phyloP scores from a whole-genome alignment of 2,888 invertebrate genomes.

The Gymnosoma rotundatum region DNA sequence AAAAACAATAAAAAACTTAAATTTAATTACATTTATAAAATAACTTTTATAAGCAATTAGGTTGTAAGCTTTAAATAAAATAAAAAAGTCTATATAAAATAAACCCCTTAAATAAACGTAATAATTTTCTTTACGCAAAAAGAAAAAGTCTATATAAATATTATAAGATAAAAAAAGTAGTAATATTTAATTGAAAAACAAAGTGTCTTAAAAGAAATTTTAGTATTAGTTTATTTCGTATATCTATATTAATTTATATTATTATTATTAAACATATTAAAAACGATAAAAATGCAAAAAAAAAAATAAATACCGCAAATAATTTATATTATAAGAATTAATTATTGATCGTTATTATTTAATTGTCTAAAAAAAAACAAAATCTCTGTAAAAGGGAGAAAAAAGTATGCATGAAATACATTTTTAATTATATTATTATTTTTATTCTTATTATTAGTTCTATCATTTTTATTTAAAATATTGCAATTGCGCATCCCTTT shows the following conservation, averaged over 20 bases:
- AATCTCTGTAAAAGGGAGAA: slow-evolving; percentile 13
- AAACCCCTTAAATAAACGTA: slow-evolving; percentile 31
- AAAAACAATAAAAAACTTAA: slow-evolving; percentile 34
- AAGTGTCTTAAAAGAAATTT: slow-evolving; percentile 80
- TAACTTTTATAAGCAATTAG: slow-evolving; percentile 68
- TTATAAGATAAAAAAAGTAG: slow-evolving; percentile 59
- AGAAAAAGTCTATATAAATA: slow-evolving; percentile 72
- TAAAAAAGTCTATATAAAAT: slow-evolving; percentile 18
- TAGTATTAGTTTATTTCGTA: slow-evolving; percentile 77
- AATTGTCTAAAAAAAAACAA: slow-evolving; percentile 73
- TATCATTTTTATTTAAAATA: slow-evolving; percentile 58
- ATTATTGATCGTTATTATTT: slow-evolving; percentile 79
- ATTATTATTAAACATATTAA: slow-evolving; percentile 70
- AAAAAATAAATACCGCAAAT: slow-evolving; percentile 55
- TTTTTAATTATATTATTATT: slow-evolving; percentile 61
- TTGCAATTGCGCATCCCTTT: slow-evolving; percentile 64
- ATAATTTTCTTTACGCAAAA: slow-evolving; percentile 54
- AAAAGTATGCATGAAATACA: slow-evolving; percentile 61
- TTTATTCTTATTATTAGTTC: slow-evolving; percentile 46
- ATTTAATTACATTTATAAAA: slow-evolving; percentile 45
- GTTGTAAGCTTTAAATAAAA: slow-evolving; percentile 65
- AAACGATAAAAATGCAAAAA: slow-evolving; percentile 62
- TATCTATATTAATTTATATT: slow-evolving; percentile 71
- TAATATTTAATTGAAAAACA: slow-evolving; percentile 75
- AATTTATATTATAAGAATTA: slow-evolving; percentile 70